These are phyloP conservation scores for Sesia apiformis DNA, from an alignment of 2,888 invertebrate species.

Conservation along the genomic window DNA sequence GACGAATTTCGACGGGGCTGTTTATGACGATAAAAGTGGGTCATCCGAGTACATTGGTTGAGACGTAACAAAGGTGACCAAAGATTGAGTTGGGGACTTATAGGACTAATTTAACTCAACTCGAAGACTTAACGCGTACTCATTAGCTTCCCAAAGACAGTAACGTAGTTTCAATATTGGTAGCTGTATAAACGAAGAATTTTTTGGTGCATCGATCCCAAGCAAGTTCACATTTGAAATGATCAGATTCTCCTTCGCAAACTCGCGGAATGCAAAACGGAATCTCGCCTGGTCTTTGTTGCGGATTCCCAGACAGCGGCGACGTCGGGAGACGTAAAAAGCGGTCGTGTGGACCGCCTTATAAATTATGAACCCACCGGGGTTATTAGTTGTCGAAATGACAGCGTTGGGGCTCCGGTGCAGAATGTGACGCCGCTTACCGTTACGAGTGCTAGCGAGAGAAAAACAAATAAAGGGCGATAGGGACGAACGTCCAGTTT, in stretches of 20 bases:
- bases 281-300: slow-evolving; percentile 63
- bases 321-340: slow-evolving; percentile 52
- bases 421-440: slow-evolving; percentile 44
- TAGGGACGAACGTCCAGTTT: slow-evolving; percentile 45
- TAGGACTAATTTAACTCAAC: not conserved
- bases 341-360: slow-evolving; percentile 57
- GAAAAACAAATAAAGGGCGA: slow-evolving; percentile 49
- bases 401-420: slow-evolving; percentile 29
- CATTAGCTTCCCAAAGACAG: not conserved
- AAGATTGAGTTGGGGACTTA: not conserved
- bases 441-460: slow-evolving; percentile 52
- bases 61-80: slow-evolving; percentile 5
- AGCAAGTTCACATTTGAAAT: slow-evolving; percentile 42
- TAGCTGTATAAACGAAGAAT: not conserved
- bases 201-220: slow-evolving; percentile 36
- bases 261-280: slow-evolving; percentile 65
- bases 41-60: slow-evolving; percentile 25
- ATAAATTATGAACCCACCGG: slow-evolving; percentile 54
- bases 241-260: slow-evolving; percentile 41
- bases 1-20: slow-evolving; percentile 50
- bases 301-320: slow-evolving; percentile 70
- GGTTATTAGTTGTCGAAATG: slow-evolving; percentile 62
- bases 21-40: slow-evolving; percentile 59
- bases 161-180: not conserved
- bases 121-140: not conserved